Evolutionary conservation across 2,888 invertebrate genomes (phyloP), one percentile per base, ranked within the genome.

Genomic region (Tetanocera ferruginea): DNA sequence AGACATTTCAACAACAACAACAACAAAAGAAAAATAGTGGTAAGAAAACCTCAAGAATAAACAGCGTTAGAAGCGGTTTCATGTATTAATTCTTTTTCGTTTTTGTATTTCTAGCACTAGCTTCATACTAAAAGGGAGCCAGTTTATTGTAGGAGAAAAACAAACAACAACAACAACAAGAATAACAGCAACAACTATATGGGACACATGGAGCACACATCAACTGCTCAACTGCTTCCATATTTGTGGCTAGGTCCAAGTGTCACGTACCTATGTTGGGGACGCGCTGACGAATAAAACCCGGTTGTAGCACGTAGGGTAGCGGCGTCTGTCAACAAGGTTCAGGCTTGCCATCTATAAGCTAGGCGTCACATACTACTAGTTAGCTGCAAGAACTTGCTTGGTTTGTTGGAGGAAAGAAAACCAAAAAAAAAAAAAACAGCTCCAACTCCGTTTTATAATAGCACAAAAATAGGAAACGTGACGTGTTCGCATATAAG

Each of bases 211-310:
- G 23, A 64, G 67, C 55, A 52, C 72, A 64, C 64, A 55, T 51
- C 62, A 76, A 17, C 5, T 14, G 28, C 34, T 31, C 52, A 28
- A 17, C 31, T 43, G 23, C 23, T 55, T 14, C 62, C 34, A 43
- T 43, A 43, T 64, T 64, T 71, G 76, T 52, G 71, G 71, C 71
- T 3, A 64, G 43, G 34, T 49, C 64, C 55, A 76, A 71, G 76
- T 72, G 76, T 76, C 76, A 76, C 76, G 76, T 76, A 62, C 67
- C 55, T 67, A 43, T 76, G 34, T 31, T 23, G 75, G 14, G 14
- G 75, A 34, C 19, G 67, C 55, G 64, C 5, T 34, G n/a, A n/a
- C 34, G 64, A 64, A 25, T n/a, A 34, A 60, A 19, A 31, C 14
- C 17, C 64, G 64, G 17, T 64, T 31, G 64, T 34, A n/a, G 5